These are phyloP conservation scores for Gymnosoma rotundatum DNA, from an alignment of 2,888 invertebrate genomes.

Conservation along the genomic window DNA sequence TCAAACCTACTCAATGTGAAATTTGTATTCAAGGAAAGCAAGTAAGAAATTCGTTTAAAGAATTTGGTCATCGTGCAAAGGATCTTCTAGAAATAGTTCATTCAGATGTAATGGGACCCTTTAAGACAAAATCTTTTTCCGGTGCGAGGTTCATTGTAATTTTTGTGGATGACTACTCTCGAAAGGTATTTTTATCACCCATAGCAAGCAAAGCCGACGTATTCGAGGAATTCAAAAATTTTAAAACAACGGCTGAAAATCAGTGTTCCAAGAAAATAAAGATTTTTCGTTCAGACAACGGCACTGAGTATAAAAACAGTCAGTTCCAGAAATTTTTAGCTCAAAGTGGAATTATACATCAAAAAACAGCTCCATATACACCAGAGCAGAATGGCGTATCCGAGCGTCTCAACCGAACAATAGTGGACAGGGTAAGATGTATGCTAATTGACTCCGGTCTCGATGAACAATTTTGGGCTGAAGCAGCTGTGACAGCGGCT, in stretches of 20 bases:
- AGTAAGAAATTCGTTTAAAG: slow-evolving; percentile 42
- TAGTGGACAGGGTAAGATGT: slow-evolving; percentile 70
- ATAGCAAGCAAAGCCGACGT: slow-evolving; percentile 58
- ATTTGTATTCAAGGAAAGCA: slow-evolving; percentile 74
- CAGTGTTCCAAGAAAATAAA: no score
- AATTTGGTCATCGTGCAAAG: slow-evolving; percentile 64
- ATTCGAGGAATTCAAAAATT: slow-evolving; percentile 61
- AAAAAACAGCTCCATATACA: slow-evolving; percentile 25
- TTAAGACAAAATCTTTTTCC: slow-evolving; percentile 75
- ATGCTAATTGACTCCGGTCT: slow-evolving; percentile 70
- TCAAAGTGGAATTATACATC: slow-evolving; percentile 40
- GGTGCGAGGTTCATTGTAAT: slow-evolving; percentile 77
- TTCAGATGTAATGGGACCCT: slow-evolving; percentile 78
- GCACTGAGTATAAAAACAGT: no score
- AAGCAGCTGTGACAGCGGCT: slow-evolving; percentile 51
- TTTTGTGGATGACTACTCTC: slow-evolving; percentile 77
- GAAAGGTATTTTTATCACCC: slow-evolving; percentile 67
- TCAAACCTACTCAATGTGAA: slow-evolving; percentile 50
- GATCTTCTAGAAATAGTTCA: slow-evolving; percentile 76
- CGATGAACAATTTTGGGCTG: slow-evolving; percentile 60
- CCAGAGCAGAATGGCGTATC: slow-evolving; percentile 58
- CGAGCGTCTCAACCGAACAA: slow-evolving; percentile 69
- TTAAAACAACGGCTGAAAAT: slow-evolving; percentile 65
- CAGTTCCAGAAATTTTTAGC: no score
- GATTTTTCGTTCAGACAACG: no score